Evolutionary conservation across 2,113 vertebrate genomes (phyloP).

Genomic region (Salvelinus fontinalis): DNA sequence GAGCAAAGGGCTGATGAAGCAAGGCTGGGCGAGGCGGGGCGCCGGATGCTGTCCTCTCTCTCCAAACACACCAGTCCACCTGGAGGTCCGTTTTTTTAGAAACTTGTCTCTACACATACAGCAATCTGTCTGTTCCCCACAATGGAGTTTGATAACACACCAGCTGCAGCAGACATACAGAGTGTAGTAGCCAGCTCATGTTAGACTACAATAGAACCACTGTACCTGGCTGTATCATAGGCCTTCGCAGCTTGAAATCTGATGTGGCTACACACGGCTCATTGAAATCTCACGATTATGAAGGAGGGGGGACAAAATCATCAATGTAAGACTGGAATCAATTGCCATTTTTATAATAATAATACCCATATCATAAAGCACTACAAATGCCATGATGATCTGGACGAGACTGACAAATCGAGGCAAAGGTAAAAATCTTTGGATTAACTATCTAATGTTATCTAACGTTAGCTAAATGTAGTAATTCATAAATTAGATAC

Average conservation of each 20-base stretch:
- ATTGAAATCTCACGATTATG: neutral
- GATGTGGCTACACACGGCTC: neutral
- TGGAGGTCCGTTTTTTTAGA: neutral
- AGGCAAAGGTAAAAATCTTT: too few species aligned
- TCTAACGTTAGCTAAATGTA: too few species aligned
- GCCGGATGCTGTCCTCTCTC: neutral
- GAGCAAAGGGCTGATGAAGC: neutral
- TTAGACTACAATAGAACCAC: neutral
- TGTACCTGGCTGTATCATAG: neutral
- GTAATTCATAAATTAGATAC: too few species aligned
- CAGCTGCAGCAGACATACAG: neutral
- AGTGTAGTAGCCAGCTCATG: neutral
- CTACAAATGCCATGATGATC: too few species aligned
- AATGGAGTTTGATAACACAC: neutral
- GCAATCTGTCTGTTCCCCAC: neutral
- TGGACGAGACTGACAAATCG: too few species aligned
- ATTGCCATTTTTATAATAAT: neutral
- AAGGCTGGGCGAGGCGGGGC: neutral
- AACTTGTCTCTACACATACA: neutral
- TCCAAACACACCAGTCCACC: neutral
- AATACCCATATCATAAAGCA: too few species aligned
- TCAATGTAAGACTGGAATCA: neutral
- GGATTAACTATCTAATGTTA: too few species aligned
- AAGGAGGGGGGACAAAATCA: neutral
- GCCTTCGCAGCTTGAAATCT: neutral